These are phyloP conservation scores for Pseudorectes ferrugineus DNA, from an alignment of 2,113 vertebrate genomes.

Conservation along the genomic window DNA sequence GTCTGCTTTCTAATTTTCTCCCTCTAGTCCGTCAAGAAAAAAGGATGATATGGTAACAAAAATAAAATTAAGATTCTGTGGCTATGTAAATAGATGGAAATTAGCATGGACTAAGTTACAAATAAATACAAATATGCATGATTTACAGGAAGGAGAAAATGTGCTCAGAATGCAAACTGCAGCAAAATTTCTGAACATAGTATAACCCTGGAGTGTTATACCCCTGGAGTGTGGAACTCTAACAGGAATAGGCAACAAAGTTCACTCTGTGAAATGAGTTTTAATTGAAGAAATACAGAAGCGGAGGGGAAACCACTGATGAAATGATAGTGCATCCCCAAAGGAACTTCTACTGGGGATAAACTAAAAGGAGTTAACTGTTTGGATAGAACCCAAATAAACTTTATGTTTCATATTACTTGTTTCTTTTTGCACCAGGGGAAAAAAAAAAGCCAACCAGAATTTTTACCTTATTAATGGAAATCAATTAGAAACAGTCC, in stretches of 20 bases:
- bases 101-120: background rate
- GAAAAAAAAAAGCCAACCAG: background rate
- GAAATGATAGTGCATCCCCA: background rate
- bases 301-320: background rate
- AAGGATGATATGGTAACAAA: background rate
- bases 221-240: background rate
- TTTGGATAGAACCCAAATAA: background rate
- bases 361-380: conserved; percentile 20
- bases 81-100: background rate
- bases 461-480: conserved; percentile 48
- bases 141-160: background rate
- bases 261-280: background rate
- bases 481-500: conserved; percentile 61
- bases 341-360: background rate
- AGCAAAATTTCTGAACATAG: background rate
- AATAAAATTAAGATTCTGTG: background rate
- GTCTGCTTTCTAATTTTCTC: background rate
- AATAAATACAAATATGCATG: background rate
- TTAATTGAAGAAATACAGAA: conserved; percentile 21
- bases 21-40: background rate
- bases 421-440: background rate
- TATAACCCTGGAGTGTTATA: background rate
- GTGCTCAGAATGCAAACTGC: background rate
- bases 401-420: conserved; percentile 12
- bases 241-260: background rate